phyloP scores from a whole-genome alignment of 1,140 invertebrate species.

The Neelides sp. region DNA sequence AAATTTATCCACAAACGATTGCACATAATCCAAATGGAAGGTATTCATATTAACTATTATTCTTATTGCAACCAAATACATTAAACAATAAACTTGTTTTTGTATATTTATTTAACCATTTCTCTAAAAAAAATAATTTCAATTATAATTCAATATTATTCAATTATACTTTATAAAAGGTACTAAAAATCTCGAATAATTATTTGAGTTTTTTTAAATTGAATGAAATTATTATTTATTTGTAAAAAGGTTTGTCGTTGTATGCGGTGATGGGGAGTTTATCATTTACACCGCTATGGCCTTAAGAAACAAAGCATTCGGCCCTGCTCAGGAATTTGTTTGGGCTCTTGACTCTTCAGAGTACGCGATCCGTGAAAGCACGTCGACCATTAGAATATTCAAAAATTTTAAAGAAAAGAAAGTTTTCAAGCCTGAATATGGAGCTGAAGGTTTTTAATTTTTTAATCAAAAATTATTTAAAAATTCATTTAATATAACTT shows the following conservation, averaged over 20 bases:
- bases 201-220: background rate
- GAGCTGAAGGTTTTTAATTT: constrained; percentile 60
- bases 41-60: constrained; percentile 34
- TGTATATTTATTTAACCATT: background rate
- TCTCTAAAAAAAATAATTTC: background rate
- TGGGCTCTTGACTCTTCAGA: constrained; percentile 96
- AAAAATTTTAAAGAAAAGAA: constrained; percentile 98
- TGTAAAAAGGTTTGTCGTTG: constrained; percentile 89
- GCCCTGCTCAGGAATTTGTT: constrained; percentile 95
- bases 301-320: constrained; percentile 94
- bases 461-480: constrained; percentile 1
- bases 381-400: constrained; percentile 81
- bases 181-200: too few relatives aligned
- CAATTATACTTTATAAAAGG: background rate
- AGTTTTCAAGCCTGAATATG: constrained; percentile 88
- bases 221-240: background rate
- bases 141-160: background rate
- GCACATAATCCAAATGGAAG: constrained; percentile 97
- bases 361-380: constrained; percentile 80
- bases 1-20: constrained; percentile 98
- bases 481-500: too few relatives aligned
- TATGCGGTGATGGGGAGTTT: constrained; percentile 98
- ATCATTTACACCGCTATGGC: constrained; percentile 99
- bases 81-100: background rate
- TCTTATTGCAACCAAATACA: background rate